phyloP scores from a whole-genome alignment of 1,140 invertebrate species.

The Formica selysi region DNA sequence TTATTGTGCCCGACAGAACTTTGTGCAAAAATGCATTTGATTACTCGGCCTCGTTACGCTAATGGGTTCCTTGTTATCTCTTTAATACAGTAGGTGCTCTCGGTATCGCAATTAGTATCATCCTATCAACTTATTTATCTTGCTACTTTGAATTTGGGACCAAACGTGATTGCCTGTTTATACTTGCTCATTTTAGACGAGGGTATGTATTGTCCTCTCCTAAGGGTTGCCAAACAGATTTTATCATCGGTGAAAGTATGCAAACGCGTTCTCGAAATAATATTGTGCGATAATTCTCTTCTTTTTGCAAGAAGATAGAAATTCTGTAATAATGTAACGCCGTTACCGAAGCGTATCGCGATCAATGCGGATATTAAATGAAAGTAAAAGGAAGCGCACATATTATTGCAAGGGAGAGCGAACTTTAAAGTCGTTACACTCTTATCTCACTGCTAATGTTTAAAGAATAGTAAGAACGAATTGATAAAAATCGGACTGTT shows the following conservation, averaged over 20 bases:
- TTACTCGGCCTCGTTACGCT: slow-evolving; percentile 46
- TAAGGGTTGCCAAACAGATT: slow-evolving; percentile 26
- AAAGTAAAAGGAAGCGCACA: slow-evolving; percentile 14
- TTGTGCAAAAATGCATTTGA: slow-evolving; percentile 68
- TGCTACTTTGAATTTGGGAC: slow-evolving; percentile 60
- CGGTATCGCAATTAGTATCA: slow-evolving; percentile 68
- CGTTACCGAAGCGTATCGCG: slow-evolving; percentile 1
- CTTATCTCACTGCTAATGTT: slow-evolving; percentile 15
- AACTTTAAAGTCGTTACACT: slow-evolving; percentile 35
- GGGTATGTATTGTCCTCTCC: slow-evolving; percentile 13
- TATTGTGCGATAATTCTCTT: slow-evolving; percentile 52
- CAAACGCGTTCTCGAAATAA: slow-evolving; percentile 48
- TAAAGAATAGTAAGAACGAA: slow-evolving; percentile 39
- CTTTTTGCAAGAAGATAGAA: slow-evolving; percentile 13
- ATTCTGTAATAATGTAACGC: slow-evolving; percentile 37
- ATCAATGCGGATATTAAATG: slow-evolving; percentile 42
- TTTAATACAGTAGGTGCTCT: slow-evolving; percentile 55
- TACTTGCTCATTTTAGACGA: slow-evolving; percentile 26
- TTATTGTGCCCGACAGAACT: slow-evolving; percentile 35
- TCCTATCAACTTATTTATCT: slow-evolving; percentile 68
- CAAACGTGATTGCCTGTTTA: slow-evolving; percentile 59
- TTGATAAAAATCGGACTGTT: slow-evolving; percentile 55
- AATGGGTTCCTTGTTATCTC: slow-evolving; percentile 67
- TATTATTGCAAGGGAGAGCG: slow-evolving; percentile 4
- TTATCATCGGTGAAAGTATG: slow-evolving; percentile 45